A percentile compares a stretch with the other conserved stretches of the same genome.
Evolutionary conservation across 1,140 invertebrate genomes (phyloP).

Genomic region (Calliphora vicina): DNA sequence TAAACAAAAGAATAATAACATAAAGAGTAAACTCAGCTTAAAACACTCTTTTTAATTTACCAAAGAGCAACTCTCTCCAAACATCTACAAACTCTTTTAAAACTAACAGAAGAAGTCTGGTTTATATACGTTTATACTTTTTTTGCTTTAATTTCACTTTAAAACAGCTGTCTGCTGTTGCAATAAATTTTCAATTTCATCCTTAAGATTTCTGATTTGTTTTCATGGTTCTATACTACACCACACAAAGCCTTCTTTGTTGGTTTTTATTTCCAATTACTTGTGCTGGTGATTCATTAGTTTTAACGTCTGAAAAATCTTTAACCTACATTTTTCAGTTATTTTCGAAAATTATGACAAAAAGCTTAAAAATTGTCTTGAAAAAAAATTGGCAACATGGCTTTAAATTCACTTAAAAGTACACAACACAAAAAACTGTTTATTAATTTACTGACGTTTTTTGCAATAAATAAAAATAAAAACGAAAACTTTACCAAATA

Average conservation of each 20-base stretch:
- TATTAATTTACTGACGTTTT: background rate
- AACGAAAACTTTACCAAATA: background rate
- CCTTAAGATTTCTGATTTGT: background rate
- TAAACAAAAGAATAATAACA: background rate
- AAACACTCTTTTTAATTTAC: background rate
- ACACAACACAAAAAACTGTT: background rate
- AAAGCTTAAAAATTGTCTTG: background rate
- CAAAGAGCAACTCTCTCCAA: background rate
- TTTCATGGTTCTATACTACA: too few species aligned
- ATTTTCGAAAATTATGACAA: background rate
- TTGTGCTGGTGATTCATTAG: background rate
- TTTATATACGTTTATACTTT: background rate
- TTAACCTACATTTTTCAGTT: background rate
- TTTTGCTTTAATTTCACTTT: background rate
- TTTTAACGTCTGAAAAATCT: background rate
- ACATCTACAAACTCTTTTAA: background rate
- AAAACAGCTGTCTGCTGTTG: background rate
- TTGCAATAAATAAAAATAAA: background rate
- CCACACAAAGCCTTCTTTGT: conserved; percentile 1
- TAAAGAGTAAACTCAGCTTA: too few species aligned
- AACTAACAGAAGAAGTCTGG: background rate
- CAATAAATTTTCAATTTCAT: conserved; percentile 10
- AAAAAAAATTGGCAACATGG: conserved; percentile 13
- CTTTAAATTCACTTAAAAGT: background rate
- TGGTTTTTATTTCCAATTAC: background rate